Evolutionary conservation across 2,797 vertebrate species (phyloP).

Genomic region (Antrozous pallidus): DNA sequence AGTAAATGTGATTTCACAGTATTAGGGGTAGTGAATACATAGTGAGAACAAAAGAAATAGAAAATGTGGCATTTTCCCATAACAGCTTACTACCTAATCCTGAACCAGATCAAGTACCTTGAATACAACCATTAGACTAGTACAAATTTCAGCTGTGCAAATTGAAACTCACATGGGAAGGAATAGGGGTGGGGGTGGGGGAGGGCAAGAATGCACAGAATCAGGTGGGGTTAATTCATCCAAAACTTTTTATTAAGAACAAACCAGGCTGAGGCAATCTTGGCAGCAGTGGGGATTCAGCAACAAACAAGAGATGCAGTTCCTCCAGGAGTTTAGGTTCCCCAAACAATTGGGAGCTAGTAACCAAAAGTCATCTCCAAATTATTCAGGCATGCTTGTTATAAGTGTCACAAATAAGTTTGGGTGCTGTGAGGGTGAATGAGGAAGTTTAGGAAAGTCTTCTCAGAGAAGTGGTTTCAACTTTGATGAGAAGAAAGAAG

Average conservation of each 20-base stretch:
- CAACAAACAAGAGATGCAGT: not conserved
- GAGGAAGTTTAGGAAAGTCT: not conserved
- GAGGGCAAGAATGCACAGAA: not conserved
- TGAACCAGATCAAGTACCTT: not conserved
- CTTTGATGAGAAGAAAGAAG: not conserved
- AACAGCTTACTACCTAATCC: not conserved
- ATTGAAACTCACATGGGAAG: not conserved
- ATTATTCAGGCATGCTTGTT: not conserved
- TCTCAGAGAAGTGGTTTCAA: not conserved
- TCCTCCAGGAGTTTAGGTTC: not conserved
- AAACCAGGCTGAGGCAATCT: not conserved
- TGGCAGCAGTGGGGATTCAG: not conserved
- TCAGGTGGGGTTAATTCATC: not conserved
- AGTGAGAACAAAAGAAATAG: not conserved
- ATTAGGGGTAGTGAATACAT: not conserved
- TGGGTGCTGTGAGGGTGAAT: not conserved
- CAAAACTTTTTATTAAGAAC: constrained; percentile 36
- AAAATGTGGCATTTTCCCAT: constrained; percentile 9
- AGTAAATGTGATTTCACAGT: constrained; percentile 14
- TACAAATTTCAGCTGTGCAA: constrained; percentile 1
- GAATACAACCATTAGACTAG: not conserved
- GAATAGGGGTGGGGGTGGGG: too few relatives aligned
- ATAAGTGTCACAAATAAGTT: not conserved
- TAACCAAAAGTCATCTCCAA: not conserved
- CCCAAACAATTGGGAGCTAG: not conserved